phyloP scores from a whole-genome alignment of 2,888 invertebrate genomes.

The Punctoribates punctum region DNA sequence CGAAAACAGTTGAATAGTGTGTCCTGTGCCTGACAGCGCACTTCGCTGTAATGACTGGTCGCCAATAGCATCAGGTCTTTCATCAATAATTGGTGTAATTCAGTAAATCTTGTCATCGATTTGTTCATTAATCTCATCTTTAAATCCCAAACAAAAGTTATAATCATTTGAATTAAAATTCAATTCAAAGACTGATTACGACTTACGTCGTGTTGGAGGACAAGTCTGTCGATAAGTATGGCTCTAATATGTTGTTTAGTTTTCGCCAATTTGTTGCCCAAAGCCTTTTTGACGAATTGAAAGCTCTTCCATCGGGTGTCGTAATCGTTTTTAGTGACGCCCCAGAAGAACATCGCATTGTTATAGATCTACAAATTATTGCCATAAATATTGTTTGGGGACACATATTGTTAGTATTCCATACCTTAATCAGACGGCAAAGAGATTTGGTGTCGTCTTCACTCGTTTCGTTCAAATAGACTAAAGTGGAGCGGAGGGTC shows the following conservation, averaged over 20 bases:
- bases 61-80: constrained; percentile 63
- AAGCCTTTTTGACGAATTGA: constrained; percentile 57
- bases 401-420: not conserved
- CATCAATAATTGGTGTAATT: constrained; percentile 62
- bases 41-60: constrained; percentile 66
- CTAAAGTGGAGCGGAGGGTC: not conserved
- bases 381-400: no score
- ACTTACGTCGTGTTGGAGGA: constrained; percentile 63
- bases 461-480: not conserved
- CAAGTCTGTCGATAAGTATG: constrained; percentile 64
- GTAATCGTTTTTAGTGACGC: constrained; percentile 58
- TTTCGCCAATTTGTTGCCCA: constrained; percentile 54
- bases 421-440: constrained; percentile 41
- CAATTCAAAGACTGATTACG: not conserved
- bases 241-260: constrained; percentile 61
- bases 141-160: not conserved
- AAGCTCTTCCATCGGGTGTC: constrained; percentile 66
- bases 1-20: constrained; percentile 63
- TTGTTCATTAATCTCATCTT: constrained; percentile 54
- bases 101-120: constrained; percentile 57
- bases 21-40: constrained; percentile 66
- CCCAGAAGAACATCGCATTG: constrained; percentile 58
- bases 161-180: not conserved
- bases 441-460: constrained; percentile 33
- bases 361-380: not conserved